Evolutionary conservation across 1,140 invertebrate genomes (phyloP).

Genomic region (Trichogramma pretiosum): DNA sequence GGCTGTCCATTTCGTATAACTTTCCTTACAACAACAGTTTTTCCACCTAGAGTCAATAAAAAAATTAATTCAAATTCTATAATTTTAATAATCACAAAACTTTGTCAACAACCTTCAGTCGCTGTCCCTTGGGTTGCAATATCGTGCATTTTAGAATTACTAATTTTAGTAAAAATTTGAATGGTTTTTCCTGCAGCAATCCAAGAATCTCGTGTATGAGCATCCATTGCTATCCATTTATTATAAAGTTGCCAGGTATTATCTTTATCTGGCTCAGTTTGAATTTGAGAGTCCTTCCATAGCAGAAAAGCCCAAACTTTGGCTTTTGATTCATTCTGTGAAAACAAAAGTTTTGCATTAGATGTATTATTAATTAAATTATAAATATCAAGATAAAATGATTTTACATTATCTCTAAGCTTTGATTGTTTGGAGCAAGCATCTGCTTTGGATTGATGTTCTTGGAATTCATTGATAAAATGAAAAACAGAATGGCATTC

Average conservation of each 20-base stretch:
- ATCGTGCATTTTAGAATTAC: slow-evolving; percentile 43
- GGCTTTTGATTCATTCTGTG: slow-evolving; percentile 63
- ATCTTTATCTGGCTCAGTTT: slow-evolving; percentile 47
- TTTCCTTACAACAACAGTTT: slow-evolving; percentile 37
- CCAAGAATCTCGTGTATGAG: slow-evolving; percentile 62
- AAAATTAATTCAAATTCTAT: background rate
- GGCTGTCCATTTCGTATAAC: slow-evolving; percentile 41
- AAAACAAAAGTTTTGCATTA: slow-evolving; percentile 18
- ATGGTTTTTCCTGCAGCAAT: slow-evolving; percentile 67
- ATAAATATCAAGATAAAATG: background rate
- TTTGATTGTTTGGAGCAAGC: slow-evolving; percentile 38
- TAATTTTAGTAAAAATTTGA: slow-evolving; percentile 56
- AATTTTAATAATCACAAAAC: slow-evolving; percentile 9
- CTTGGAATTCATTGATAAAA: slow-evolving; percentile 67
- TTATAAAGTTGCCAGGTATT: slow-evolving; percentile 69
- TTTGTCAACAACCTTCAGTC: too few relatives aligned
- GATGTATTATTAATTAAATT: background rate
- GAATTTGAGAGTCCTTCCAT: slow-evolving; percentile 65
- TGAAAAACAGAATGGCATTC: slow-evolving; percentile 69
- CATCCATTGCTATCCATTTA: slow-evolving; percentile 70
- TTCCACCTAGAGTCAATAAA: slow-evolving; percentile 22
- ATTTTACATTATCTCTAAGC: slow-evolving; percentile 40
- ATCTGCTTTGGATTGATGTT: slow-evolving; percentile 48
- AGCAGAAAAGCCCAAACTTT: slow-evolving; percentile 76
- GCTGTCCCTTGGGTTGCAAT: slow-evolving; percentile 28